Evolutionary conservation across 2,797 vertebrate genomes (phyloP).

Genomic region (Crypturellus tataupa): DNA sequence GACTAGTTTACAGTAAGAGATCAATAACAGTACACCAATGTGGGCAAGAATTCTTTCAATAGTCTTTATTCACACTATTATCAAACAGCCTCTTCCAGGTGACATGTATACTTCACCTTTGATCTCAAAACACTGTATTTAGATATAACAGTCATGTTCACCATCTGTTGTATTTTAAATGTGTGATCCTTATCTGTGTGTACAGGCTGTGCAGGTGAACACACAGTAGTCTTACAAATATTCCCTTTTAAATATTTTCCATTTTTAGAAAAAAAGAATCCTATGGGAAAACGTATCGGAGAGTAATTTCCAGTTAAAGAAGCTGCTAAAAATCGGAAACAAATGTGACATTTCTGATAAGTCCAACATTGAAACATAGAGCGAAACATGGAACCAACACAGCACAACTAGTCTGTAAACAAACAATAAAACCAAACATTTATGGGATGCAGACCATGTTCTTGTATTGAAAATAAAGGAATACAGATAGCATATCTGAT

Average conservation of each 20-base stretch:
- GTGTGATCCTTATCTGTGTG: conserved; percentile 31
- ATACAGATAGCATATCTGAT: conserved; percentile 42
- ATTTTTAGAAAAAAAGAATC: background rate
- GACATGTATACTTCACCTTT: conserved; percentile 42
- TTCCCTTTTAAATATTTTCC: conserved; percentile 18
- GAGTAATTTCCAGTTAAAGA: conserved; percentile 8
- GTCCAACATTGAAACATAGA: conserved; percentile 39
- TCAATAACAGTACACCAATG: conserved; percentile 13
- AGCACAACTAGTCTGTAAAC: conserved; percentile 31
- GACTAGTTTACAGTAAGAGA: background rate
- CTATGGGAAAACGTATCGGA: background rate
- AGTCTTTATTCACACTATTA: background rate
- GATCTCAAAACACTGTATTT: conserved; percentile 41
- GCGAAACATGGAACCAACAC: conserved; percentile 56
- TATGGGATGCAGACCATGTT: background rate
- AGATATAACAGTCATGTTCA: background rate
- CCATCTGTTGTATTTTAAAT: background rate
- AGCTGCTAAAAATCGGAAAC: background rate
- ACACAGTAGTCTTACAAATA: background rate
- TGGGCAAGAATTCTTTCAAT: conserved; percentile 19
- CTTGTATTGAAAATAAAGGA: conserved; percentile 60
- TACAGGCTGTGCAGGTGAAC: background rate
- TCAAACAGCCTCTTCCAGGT: conserved; percentile 19
- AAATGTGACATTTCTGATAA: conserved; percentile 42
- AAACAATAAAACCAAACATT: conserved; percentile 59